Conservation (phyloP, 2,888 invertebrate genomes). For the Aspidapion aeneum region DNA sequence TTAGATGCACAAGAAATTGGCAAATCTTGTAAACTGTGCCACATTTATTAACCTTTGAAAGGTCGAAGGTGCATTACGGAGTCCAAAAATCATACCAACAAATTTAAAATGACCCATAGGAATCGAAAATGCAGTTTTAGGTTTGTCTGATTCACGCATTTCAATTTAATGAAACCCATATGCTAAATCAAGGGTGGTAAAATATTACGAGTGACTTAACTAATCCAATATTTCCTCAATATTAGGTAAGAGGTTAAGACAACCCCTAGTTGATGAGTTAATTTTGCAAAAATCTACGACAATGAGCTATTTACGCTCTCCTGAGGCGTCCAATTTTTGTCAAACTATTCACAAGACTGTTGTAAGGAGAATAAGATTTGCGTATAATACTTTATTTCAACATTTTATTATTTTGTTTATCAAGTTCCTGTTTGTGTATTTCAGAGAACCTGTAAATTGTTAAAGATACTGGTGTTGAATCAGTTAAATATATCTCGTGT, state of each 20-base stretch:
- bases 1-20: not conserved
- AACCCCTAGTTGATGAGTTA: too few species aligned
- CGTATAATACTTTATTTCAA: constrained; percentile 28
- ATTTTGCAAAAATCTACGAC: too few species aligned
- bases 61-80: too few species aligned
- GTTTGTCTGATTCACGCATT: not conserved
- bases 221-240: too few species aligned
- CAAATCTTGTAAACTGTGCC: too few species aligned
- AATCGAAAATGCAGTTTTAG: not conserved
- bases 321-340: constrained; percentile 33
- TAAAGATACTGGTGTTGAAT: constrained; percentile 26
- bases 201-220: too few species aligned
- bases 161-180: too few species aligned
- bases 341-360: constrained; percentile 32
- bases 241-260: too few species aligned
- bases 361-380: constrained; percentile 30
- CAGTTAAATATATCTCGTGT: constrained; percentile 29
- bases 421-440: constrained; percentile 34
- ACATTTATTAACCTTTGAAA: too few species aligned
- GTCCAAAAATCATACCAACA: too few species aligned
- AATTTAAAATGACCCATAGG: not conserved
- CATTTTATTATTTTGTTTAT: too few species aligned
- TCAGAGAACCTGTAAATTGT: constrained; percentile 35
- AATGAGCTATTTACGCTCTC: constrained; percentile 14
- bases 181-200: too few species aligned